These are phyloP conservation scores for Eurytoma californica DNA, from an alignment of 2,888 invertebrate species.

Conservation along the genomic window DNA sequence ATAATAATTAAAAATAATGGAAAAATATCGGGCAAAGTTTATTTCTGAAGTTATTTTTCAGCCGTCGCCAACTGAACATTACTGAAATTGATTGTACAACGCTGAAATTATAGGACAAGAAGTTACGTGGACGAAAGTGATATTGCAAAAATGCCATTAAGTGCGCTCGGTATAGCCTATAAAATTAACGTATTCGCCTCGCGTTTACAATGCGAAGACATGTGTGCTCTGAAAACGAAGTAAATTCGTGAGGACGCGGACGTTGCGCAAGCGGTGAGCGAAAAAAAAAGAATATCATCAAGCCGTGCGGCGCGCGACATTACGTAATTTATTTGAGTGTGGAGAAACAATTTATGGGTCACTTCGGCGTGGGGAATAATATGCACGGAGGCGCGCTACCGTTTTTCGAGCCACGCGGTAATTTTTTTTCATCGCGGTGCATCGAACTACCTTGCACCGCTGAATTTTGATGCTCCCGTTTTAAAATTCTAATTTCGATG, in stretches of 20 bases:
- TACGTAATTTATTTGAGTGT: slow-evolving; percentile 43
- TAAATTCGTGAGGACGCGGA: slow-evolving; percentile 12
- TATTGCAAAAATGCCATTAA: slow-evolving; percentile 47
- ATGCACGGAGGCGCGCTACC: background rate
- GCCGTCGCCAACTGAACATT: background rate
- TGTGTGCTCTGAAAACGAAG: slow-evolving; percentile 27
- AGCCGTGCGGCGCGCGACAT: slow-evolving; percentile 20
- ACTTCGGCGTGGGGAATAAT: background rate
- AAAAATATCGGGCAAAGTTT: too few species aligned
- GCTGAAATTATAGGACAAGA: slow-evolving; percentile 13
- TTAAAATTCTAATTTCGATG: too few species aligned
- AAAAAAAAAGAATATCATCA: slow-evolving; percentile 27
- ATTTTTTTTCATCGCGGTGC: slow-evolving; percentile 15
- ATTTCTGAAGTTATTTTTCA: background rate
- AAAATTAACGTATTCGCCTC: slow-evolving; percentile 17
- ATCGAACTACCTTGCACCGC: background rate
- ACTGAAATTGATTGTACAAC: slow-evolving; percentile 27
- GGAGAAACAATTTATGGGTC: slow-evolving; percentile 16
- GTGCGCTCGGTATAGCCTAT: slow-evolving; percentile 16
- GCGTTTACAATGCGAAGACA: slow-evolving; percentile 41
- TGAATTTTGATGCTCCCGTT: background rate
- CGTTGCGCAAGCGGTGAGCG: slow-evolving; percentile 13
- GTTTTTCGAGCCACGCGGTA: slow-evolving; percentile 17
- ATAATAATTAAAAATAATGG: too few species aligned
- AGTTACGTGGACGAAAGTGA: slow-evolving; percentile 39